phyloP scores from a whole-genome alignment of 2,113 vertebrate species.

The Nasalis larvatus region DNA sequence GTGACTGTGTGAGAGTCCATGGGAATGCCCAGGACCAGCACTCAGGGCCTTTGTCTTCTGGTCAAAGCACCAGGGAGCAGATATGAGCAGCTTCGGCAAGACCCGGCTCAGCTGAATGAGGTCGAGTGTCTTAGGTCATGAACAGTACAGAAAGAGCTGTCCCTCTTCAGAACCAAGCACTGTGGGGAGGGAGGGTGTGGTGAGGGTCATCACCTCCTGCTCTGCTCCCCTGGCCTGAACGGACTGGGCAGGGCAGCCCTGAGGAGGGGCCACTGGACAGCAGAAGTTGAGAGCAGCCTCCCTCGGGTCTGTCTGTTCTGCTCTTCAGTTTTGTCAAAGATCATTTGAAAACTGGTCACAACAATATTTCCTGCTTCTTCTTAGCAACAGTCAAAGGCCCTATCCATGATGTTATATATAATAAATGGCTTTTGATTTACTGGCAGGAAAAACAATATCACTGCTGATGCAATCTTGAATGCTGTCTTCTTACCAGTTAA shows the following conservation, averaged over 20 bases:
- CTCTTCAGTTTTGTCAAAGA: not conserved
- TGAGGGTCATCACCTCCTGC: not conserved
- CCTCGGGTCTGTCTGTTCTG: too few species aligned
- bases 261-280: not conserved
- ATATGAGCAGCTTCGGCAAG: not conserved
- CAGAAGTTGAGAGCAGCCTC: fast-evolving
- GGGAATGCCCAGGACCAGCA: not conserved
- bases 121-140: not conserved
- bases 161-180: fast-evolving
- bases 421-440: not conserved
- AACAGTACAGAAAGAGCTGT: not conserved
- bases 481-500: not conserved
- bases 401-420: not conserved
- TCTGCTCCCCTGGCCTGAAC: fast-evolving
- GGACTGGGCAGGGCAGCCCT: not conserved
- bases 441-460: not conserved
- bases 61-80: not conserved
- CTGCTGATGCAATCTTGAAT: not conserved
- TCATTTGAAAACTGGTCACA: not conserved
- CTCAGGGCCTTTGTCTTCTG: not conserved
- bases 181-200: not conserved
- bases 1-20: not conserved
- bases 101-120: too few species aligned
- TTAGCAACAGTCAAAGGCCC: not conserved
- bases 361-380: not conserved